These are phyloP conservation scores for Cichlasoma orientale DNA, from an alignment of 2,797 vertebrate genomes.

Conservation along the genomic window DNA sequence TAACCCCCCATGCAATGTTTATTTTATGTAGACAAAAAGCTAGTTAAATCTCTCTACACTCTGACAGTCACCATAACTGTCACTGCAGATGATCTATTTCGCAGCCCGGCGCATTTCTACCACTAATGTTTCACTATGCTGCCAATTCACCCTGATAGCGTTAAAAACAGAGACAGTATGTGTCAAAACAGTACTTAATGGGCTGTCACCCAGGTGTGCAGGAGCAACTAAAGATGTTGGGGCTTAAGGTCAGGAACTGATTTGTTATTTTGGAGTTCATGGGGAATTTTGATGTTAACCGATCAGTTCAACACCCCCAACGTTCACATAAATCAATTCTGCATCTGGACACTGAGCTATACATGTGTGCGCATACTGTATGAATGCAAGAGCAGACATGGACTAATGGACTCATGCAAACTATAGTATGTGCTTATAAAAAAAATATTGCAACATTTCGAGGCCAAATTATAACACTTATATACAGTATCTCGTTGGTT, in stretches of 20 bases:
- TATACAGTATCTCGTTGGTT: not conserved
- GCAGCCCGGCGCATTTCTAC: slow-evolving; percentile 68
- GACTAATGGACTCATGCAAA: slow-evolving; percentile 45
- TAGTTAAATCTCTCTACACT: slow-evolving; percentile 71
- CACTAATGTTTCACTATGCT: slow-evolving; percentile 73
- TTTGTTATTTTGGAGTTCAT: slow-evolving; percentile 83
- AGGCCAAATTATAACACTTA: not conserved
- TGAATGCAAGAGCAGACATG: slow-evolving; percentile 34
- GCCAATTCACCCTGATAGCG: slow-evolving; percentile 61
- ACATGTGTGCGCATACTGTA: slow-evolving; percentile 20
- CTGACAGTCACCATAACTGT: slow-evolving; percentile 75
- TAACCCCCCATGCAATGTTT: slow-evolving; percentile 74
- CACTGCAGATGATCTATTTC: slow-evolving; percentile 71
- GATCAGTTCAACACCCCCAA: slow-evolving; percentile 84
- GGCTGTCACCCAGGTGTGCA: slow-evolving; percentile 76
- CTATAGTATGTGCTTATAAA: slow-evolving; percentile 48
- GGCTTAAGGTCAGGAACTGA: slow-evolving; percentile 79
- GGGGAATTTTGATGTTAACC: slow-evolving; percentile 83
- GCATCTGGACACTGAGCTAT: slow-evolving; percentile 70
- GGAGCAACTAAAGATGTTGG: slow-evolving; percentile 80
- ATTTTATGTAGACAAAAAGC: slow-evolving; percentile 76
- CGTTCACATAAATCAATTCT: slow-evolving; percentile 83
- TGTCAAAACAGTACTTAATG: slow-evolving; percentile 70
- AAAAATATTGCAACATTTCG: not conserved
- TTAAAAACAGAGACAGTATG: slow-evolving; percentile 70